phyloP scores from a whole-genome alignment of 64 coral and sea anemone genomes.

The Porites lutea region DNA sequence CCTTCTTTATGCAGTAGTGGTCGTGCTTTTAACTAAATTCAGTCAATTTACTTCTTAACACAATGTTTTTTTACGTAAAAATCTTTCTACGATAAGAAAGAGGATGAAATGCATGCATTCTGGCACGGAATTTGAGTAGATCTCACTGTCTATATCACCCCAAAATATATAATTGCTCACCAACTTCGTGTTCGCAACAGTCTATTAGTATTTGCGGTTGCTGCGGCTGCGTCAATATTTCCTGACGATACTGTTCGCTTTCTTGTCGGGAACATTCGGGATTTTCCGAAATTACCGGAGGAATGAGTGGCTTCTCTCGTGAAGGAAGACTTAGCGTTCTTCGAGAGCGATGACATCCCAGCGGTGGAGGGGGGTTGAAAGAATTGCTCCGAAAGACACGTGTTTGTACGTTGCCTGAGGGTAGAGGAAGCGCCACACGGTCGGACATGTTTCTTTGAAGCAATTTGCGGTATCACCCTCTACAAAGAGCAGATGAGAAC shows the following conservation, averaged over 20 bases:
- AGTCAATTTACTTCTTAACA: no score
- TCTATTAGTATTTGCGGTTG: background rate
- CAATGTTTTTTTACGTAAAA: no score
- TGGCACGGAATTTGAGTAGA: no score
- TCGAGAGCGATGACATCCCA: conserved; percentile 48
- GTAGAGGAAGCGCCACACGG: conserved; percentile 10
- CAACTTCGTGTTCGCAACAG: conserved; percentile 6
- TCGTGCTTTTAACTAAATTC: no score
- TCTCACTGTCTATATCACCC: no score
- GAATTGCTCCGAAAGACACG: conserved; percentile 60
- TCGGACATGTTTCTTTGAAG: conserved; percentile 40
- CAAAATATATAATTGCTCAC: background rate
- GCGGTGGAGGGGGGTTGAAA: conserved; percentile 53
- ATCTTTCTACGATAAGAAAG: no score
- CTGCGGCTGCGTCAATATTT: background rate
- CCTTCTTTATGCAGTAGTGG: no score
- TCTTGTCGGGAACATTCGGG: background rate
- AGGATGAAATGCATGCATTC: no score
- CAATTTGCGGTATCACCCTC: background rate
- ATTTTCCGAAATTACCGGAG: conserved; percentile 40
- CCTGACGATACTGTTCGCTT: background rate
- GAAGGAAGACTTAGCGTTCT: conserved; percentile 75
- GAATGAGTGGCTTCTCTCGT: conserved; percentile 72
- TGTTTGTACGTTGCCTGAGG: conserved; percentile 29
- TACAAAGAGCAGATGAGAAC: background rate